Evolutionary conservation across 2,888 invertebrate genomes (phyloP).

Genomic region (Herminia tarsipennalis): DNA sequence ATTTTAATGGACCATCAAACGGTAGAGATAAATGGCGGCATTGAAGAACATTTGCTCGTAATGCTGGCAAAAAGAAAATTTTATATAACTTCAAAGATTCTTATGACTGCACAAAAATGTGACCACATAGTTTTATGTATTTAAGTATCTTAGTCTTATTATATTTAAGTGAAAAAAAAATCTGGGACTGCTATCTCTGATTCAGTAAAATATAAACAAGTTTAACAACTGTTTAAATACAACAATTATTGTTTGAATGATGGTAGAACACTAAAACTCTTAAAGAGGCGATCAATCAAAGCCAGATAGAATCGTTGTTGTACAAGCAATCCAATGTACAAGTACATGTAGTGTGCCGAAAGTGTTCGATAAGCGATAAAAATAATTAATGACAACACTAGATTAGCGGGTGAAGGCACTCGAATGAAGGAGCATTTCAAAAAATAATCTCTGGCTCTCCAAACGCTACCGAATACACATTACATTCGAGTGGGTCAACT

Average conservation of each 20-base stretch:
- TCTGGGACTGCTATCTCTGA: too few relatives aligned
- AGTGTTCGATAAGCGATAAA: conserved; percentile 83
- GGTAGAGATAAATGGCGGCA: neutral
- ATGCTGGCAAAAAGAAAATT: too few relatives aligned
- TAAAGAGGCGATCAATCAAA: conserved; percentile 48
- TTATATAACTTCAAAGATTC: too few relatives aligned
- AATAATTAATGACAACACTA: conserved; percentile 83
- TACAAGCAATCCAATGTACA: conserved; percentile 64
- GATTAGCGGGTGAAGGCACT: conserved; percentile 81
- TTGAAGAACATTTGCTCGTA: neutral
- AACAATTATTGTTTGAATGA: conserved; percentile 8
- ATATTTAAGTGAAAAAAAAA: too few relatives aligned
- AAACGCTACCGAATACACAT: conserved; percentile 76
- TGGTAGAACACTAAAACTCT: conserved; percentile 28
- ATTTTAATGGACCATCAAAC: neutral
- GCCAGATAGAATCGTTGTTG: conserved; percentile 47
- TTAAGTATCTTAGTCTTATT: too few relatives aligned
- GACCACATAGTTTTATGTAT: too few relatives aligned
- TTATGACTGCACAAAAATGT: too few relatives aligned
- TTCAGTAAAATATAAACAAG: too few relatives aligned
- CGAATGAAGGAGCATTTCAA: conserved; percentile 82
- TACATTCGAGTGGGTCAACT: conserved; percentile 80
- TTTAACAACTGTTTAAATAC: neutral
- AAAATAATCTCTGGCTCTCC: conserved; percentile 83
- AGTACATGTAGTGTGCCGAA: conserved; percentile 70